Evolutionary conservation across 2,113 vertebrate genomes (phyloP).

Genomic region (Clarias magur): DNA sequence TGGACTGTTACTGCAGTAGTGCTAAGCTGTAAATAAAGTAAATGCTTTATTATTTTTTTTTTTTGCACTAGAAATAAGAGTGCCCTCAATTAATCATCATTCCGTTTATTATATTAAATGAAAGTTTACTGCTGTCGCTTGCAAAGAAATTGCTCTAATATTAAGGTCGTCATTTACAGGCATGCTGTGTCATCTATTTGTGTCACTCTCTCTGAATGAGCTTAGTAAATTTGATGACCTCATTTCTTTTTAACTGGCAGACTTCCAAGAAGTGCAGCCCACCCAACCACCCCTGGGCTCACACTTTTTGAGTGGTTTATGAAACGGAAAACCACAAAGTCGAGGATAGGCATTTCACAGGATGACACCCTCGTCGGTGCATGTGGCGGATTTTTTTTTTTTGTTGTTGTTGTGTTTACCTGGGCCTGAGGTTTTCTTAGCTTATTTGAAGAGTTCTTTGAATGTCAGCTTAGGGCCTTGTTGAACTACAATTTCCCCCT

Average conservation of each 20-base stretch:
- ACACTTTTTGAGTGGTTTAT: conserved; percentile 28
- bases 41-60: background rate
- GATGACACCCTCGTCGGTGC: conserved; percentile 12
- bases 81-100: background rate
- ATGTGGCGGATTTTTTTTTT: background rate
- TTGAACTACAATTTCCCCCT: background rate
- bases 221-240: conserved; percentile 29
- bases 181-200: background rate
- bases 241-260: conserved; percentile 40
- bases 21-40: background rate
- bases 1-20: background rate
- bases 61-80: background rate
- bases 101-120: background rate
- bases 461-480: background rate
- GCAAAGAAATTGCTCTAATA: no score
- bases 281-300: conserved; percentile 20
- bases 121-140: no score
- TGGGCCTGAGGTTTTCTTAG: background rate
- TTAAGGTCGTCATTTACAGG: background rate
- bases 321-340: conserved; percentile 36
- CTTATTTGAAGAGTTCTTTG: background rate
- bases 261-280: conserved; percentile 48
- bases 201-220: conserved; percentile 18
- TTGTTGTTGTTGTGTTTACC: background rate
- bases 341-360: background rate